Evolutionary conservation across 2,113 vertebrate genomes (phyloP), one percentile per base, ranked within the genome.

Genomic region (Corythaeola cristata): DNA sequence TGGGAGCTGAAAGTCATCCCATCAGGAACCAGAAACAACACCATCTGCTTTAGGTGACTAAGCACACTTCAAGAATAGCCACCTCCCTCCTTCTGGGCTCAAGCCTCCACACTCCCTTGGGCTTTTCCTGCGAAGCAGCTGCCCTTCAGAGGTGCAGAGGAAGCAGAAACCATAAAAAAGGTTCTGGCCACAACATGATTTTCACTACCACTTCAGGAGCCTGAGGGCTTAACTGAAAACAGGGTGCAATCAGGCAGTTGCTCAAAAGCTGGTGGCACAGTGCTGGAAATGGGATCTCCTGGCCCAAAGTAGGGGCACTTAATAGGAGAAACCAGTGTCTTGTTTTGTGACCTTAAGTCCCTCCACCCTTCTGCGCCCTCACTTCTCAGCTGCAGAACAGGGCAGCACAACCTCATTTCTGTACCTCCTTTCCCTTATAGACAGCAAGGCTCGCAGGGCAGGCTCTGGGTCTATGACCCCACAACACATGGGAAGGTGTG

Each of bases 31-130:
- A 96, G 95, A 96, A 96, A 85, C 71, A 95, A 21, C 77, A 90
- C 94, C 92, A 97, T 96, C 92, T 96, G 96, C 75, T 96, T 88
- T 85, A 92, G 95, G 95, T 94, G 94, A 85, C 91, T 79, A 85
- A 91, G 89, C 95, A 80, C 74, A 44, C 47, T 26, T 94, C 58
- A 85, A 80, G 95, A 91, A 85, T 39, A 93, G 63, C 74, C 74
- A 64, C 45, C 77, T 87, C 86, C 45, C 77, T 94, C 66, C 89
- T 95, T 63, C 76, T 81, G 89, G 83, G 87, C 52, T 50, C 41
- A 8, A 75, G 62, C 24, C 39, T 73, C 56, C 39, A 4, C 0
- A 12, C 26, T 72, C 85, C 74, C 89, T 62, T 88, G 74, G 87
- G 84, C 35, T 88, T 87, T 71, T 81, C 47, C 86, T 55, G 55